A percentile compares a stretch with the other conserved stretches of the same genome.
These are phyloP conservation scores for Meta bourneti DNA, from an alignment of 2,888 invertebrate species.

Conservation along the genomic window DNA sequence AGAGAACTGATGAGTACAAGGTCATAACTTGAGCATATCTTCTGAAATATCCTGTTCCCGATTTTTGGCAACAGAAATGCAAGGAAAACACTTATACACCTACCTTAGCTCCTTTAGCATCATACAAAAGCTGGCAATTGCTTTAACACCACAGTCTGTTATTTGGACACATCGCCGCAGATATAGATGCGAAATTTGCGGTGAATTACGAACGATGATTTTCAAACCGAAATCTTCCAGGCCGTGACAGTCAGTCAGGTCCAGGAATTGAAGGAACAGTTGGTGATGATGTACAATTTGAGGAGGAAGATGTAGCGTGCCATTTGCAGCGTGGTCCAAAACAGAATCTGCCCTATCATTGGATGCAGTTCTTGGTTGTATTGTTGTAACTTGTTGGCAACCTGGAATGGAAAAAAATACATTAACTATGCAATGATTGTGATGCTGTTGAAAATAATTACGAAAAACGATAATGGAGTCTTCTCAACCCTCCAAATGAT, in stretches of 20 bases:
- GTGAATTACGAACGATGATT: constrained; percentile 91
- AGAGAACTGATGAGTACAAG: too few species aligned
- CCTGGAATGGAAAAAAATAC: constrained; percentile 33
- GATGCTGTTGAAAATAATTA: neutral
- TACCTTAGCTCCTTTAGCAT: constrained; percentile 89
- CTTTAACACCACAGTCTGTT: constrained; percentile 94
- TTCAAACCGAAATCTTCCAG: constrained; percentile 92
- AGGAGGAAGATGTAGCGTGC: constrained; percentile 37
- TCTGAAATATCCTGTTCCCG: too few species aligned
- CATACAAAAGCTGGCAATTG: constrained; percentile 92
- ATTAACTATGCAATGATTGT: neutral
- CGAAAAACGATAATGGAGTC: too few species aligned
- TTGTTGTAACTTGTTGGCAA: constrained; percentile 53
- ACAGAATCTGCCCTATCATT: constrained; percentile 45
- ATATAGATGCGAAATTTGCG: constrained; percentile 92
- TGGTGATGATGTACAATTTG: constrained; percentile 61
- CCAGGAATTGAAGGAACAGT: constrained; percentile 87
- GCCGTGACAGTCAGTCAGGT: constrained; percentile 92
- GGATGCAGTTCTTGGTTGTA: constrained; percentile 45
- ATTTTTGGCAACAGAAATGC: too few species aligned
- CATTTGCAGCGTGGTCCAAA: constrained; percentile 26
- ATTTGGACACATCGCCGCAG: constrained; percentile 92
- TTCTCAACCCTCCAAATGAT: too few species aligned
- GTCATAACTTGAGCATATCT: too few species aligned
- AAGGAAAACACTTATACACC: neutral